A percentile compares a stretch with the other conserved stretches of the same genome.
Evolutionary conservation across 1,140 invertebrate genomes (phyloP).

Genomic region (Periplaneta americana): DNA sequence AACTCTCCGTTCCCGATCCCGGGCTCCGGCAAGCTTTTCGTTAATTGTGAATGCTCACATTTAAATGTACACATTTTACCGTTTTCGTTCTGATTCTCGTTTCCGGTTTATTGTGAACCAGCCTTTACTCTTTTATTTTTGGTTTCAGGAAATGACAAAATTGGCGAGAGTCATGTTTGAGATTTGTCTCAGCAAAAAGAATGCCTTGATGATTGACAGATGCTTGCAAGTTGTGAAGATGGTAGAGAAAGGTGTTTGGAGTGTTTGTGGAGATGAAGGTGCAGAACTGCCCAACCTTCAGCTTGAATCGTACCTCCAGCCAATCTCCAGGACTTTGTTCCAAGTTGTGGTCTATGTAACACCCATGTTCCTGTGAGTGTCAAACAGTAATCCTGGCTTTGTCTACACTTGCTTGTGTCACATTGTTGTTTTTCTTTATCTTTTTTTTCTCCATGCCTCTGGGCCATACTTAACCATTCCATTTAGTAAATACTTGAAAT

Average conservation of each 20-base stretch:
- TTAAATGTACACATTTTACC: too few relatives aligned
- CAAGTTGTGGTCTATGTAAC: neutral
- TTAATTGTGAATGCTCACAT: too few relatives aligned
- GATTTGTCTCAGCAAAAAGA: neutral
- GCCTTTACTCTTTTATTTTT: neutral
- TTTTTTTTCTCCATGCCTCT: too few relatives aligned
- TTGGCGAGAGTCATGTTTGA: neutral
- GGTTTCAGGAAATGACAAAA: neutral
- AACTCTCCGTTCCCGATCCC: too few relatives aligned
- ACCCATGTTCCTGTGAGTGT: neutral
- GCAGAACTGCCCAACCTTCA: neutral
- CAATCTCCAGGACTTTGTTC: neutral
- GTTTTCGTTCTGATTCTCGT: too few relatives aligned
- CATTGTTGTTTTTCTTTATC: too few relatives aligned
- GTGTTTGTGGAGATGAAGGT: neutral
- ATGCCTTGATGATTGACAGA: neutral
- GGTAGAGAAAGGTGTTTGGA: neutral
- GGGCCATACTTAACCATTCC: too few relatives aligned
- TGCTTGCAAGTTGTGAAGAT: neutral
- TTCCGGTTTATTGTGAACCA: too few relatives aligned
- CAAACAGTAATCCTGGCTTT: too few relatives aligned
- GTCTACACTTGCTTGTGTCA: too few relatives aligned
- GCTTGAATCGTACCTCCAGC: neutral
- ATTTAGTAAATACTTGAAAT: too few relatives aligned
- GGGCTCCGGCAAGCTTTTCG: too few relatives aligned